Percentiles rank a stretch among this genome's conserved stretches.
Evolutionary conservation across 2,888 invertebrate species (phyloP).

Genomic region (Eremobia ochroleuca): DNA sequence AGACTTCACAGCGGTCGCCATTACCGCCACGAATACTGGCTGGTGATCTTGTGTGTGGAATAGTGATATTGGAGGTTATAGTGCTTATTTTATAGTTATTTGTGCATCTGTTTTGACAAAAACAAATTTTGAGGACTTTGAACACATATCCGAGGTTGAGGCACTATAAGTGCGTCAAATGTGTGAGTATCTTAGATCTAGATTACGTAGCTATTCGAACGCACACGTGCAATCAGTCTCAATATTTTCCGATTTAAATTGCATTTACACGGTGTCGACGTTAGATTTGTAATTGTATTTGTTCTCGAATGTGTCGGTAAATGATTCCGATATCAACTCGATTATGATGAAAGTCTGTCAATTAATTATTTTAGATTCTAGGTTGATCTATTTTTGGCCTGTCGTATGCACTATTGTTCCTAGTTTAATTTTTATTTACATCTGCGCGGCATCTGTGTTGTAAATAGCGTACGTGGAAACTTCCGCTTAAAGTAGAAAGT

Average conservation of each 20-base stretch:
- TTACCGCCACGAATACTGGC: constrained; percentile 90
- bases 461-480: constrained; percentile 67
- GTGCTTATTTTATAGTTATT: constrained; percentile 80
- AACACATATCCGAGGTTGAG: constrained; percentile 68
- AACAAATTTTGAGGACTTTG: constrained; percentile 70
- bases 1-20: constrained; percentile 88
- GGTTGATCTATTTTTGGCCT: constrained; percentile 84
- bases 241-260: constrained; percentile 77
- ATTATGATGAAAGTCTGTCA: constrained; percentile 71
- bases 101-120: constrained; percentile 78
- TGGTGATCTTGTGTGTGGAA: constrained; percentile 81
- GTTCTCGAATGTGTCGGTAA: constrained; percentile 67
- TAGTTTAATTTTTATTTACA: constrained; percentile 69
- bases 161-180: constrained; percentile 76
- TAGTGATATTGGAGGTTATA: constrained; percentile 87
- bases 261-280: constrained; percentile 72
- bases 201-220: constrained; percentile 75
- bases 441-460: constrained; percentile 48
- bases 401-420: constrained; percentile 75
- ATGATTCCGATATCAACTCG: constrained; percentile 65
- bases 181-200: constrained; percentile 79
- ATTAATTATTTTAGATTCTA: constrained; percentile 82
- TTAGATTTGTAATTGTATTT: constrained; percentile 72
- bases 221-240: constrained; percentile 83
- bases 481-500: constrained; percentile 73